Evolutionary conservation across 2,888 invertebrate species (phyloP), one percentile per base, ranked within the genome.

Genomic region (Andrena camellia): DNA sequence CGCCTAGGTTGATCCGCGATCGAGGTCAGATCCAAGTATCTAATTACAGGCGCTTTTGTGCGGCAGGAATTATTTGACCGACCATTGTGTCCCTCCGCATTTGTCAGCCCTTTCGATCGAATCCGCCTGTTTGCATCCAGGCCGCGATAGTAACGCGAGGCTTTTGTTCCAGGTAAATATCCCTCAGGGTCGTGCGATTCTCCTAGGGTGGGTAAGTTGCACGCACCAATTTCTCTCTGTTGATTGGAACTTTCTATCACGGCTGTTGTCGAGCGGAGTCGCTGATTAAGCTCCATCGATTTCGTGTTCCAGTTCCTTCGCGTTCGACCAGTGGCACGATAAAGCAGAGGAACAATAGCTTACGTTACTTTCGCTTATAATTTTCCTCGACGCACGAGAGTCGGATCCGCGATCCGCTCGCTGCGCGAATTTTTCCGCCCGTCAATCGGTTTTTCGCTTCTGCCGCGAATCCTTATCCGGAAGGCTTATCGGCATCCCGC

Each of bases 131-230:
- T 80, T 60, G 66, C 73, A 20, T n/a, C 42, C 35, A 26, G n/a
- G 42, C 48, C 72, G 6, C 13, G 10, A 29, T 72, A 82, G 33
- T 78, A 79, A 83, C 75, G 59, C 2, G 1, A 29, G 17, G 20
- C 63, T 80, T 80, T 82, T 84, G 82, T 87, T 88, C 70, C 84
- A 83, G 88, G 86, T 88, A 88, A 87, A 87, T 84, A 78, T 83
- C 76, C 50, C 23, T 26, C 35, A 54, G 23, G 52, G 26, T 48
- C 42, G 7, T 33, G 10, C 33, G 13, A 20, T 48, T 20, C 35
- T 10, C 23, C 26, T 63, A 2, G 20, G 5, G 31, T 71, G 8
- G 83, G 85, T 86, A 83, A 86, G 84, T 86, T 48, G 26, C 54
- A 62, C n/a, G 29, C 29, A 50, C 60, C 64, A 48, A 42, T 66